Conservation (phyloP, 2,113 vertebrate species). For the Danionella cerebrum region DNA sequence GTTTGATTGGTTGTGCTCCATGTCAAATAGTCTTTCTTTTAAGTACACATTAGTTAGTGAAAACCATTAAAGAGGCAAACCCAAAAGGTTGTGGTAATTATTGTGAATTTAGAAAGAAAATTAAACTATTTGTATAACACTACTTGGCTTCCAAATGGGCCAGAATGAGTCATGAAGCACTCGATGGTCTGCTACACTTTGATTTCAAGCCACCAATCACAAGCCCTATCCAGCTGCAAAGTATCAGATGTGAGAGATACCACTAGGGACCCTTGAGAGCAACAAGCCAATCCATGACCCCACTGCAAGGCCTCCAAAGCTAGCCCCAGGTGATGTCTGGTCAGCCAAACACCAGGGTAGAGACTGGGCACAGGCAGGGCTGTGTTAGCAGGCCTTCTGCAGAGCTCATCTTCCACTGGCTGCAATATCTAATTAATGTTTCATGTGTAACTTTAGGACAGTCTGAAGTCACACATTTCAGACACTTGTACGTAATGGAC, state of each 20-base stretch:
- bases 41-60: too few relatives aligned
- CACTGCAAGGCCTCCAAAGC: constrained; percentile 16
- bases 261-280: constrained; percentile 44
- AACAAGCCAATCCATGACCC: constrained; percentile 44
- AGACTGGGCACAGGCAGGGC: constrained; percentile 41
- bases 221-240: constrained; percentile 56
- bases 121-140: constrained; percentile 14
- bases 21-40: too few relatives aligned
- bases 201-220: too few relatives aligned
- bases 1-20: too few relatives aligned
- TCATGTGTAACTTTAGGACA: constrained; percentile 24
- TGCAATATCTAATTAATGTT: constrained; percentile 47
- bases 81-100: too few relatives aligned
- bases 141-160: constrained; percentile 41
- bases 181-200: constrained; percentile 49
- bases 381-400: constrained; percentile 50
- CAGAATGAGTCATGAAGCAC: constrained; percentile 44
- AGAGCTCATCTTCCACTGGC: constrained; percentile 50
- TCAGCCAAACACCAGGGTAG: constrained; percentile 47
- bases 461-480: neutral
- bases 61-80: too few relatives aligned
- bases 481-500: neutral
- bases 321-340: constrained; percentile 44
- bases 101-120: constrained; percentile 10
- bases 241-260: constrained; percentile 48